Base-by-base conservation (phyloP, 1,140 invertebrate species). In the Megalopta genalis region DNA sequence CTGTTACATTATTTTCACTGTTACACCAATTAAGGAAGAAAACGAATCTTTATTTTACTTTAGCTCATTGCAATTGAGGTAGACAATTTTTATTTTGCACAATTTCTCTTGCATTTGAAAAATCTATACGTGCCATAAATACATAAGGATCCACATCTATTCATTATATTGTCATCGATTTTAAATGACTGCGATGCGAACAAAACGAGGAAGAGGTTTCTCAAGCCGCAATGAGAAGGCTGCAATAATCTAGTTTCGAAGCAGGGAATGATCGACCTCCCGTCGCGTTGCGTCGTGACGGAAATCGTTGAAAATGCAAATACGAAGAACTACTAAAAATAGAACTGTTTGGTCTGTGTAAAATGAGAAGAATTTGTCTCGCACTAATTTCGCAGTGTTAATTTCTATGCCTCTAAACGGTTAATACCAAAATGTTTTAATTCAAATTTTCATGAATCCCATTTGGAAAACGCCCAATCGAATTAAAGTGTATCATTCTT, bases 331-430 rank as follows among this genome's bases (percentile, higher is more conserved):
- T n/a, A 14, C 72, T 75, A 32, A 49, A 67, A 75, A 75, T 57
- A 75, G 72, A 32, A 75, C 21, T 18, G 21, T 3, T 5, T 9
- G 68, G 21, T 75, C 14, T 16, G 32, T 54, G 54, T n/a, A 57
- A 66, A 57, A 67, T 66, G 72, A 66, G 72, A 66, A 75, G 54
- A 66, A 75, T 75, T 75, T 66, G 63, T 66, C 46, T 32, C 16
- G 27, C 21, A 21, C 21, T 37, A 64, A n/a, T 25, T 12, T 16
- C 16, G 9, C 21, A 39, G 52, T 37, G 18, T 23, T 54, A 14
- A n/a, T 49, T 23, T 12, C 8, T 16, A 27, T 54, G 2, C n/a
- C 25, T 42, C 25, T n/a, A 14, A 18, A 21, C 49, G 37, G 49
- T 63, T 66, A 27, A 23, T 27, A 25, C 37, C n/a, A 2, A 23